Evolutionary conservation across 1,140 invertebrate species (phyloP), one percentile per base, ranked within the genome.

Genomic region (Orius insidiosus): DNA sequence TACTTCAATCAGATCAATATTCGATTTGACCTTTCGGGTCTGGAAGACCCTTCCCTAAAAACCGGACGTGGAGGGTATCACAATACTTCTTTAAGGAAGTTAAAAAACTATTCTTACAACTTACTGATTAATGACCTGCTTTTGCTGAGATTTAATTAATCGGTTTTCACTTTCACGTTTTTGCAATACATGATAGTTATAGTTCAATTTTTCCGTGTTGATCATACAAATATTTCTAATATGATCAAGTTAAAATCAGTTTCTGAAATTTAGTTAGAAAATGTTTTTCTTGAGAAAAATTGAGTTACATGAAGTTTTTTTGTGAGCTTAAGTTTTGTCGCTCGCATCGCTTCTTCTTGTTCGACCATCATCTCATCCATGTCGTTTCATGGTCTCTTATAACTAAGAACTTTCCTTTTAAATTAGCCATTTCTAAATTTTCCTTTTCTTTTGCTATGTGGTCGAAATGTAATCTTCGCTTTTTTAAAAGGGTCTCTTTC

Each of bases 351-450:
- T 35, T 47, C 46, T 35, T 47, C 46, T 8, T 47, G 40, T 3
- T 41, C 42, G 6, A 41, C 38, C 5, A 34, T 41, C 16, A 35
- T 38, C 42, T 42, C 42, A 16, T 41, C 42, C 19, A 47, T 47
- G 19, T 47, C 42, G 8, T 42, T 42, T 52, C 36, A 19, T 46
- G 51, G 10, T 47, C 37, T 13, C 45, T 15, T 7, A 51, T 30
- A 34, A 51, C 30, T 32, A 36, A n/a, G 9, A 41, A 35, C 1
- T 48, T 32, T 7, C 35, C n/a, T 11, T 36, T 30, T 35, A 40
- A n/a, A 11, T 38, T 38, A 7, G 31, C 35, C 0, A 18, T 30
- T 43, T 43, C 44, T 16, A 30, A 13, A 5, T 16, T 14, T 38
- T 40, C 36, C 14, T 11, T 43, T 44, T 38, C 16, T 7, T 45